A percentile compares a stretch with the other conserved stretches of the same genome.
Conservation (phyloP, 2,888 invertebrate genomes). For the Spatulosminthurus flaviceps region DNA sequence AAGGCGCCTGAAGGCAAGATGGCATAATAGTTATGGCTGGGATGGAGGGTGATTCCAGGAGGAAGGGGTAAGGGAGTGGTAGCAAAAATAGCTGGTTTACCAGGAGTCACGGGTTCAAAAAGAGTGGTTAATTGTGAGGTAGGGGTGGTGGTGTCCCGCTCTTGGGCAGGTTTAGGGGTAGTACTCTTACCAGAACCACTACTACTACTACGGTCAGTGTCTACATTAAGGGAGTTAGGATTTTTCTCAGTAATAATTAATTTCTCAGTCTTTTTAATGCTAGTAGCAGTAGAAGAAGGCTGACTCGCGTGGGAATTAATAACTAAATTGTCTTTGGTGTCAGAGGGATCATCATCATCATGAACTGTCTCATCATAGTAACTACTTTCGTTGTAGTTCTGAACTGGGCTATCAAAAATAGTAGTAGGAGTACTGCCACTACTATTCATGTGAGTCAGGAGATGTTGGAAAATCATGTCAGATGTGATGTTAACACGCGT, state of each 20-base stretch:
- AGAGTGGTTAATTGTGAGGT: conserved; percentile 33
- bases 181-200: background rate
- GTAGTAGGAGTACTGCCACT: background rate
- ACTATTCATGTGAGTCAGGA: too few relatives aligned
- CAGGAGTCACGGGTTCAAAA: conserved; percentile 36
- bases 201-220: background rate
- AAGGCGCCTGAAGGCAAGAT: conserved; percentile 1
- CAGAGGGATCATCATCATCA: background rate
- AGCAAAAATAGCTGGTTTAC: conserved; percentile 35
- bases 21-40: conserved; percentile 58
- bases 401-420: background rate
- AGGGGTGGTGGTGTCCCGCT: background rate
- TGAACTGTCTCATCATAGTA: background rate
- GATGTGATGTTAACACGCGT: conserved; percentile 53
- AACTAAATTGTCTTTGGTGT: background rate
- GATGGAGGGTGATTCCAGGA: conserved; percentile 47
- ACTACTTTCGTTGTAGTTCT: background rate
- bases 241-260: background rate
- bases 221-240: background rate
- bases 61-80: conserved; percentile 23
- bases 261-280: conserved; percentile 5
- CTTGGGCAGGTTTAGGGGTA: too few relatives aligned
- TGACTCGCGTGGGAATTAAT: background rate
- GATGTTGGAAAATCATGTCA: conserved; percentile 42
- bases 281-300: too few relatives aligned